Evolutionary conservation across 2,888 invertebrate species (phyloP), one percentile per base, ranked within the genome.

Genomic region (Trichacis sp.): DNA sequence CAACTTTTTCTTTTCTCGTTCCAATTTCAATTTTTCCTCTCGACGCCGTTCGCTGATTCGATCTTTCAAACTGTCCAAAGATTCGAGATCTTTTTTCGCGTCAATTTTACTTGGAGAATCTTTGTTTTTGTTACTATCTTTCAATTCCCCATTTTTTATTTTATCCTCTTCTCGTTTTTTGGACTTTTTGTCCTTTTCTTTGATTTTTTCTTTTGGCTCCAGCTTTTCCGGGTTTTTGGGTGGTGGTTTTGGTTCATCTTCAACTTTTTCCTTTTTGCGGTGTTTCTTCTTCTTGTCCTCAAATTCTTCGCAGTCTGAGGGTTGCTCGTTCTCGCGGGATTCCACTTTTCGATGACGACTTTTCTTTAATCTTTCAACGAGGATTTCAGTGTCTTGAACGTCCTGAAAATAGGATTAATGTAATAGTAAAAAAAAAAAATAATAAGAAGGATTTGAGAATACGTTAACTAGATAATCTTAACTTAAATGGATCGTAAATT

Each of bases 131-230:
- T 85, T 40, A 9, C 40, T 40, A 5, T 40, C 87, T 85, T 73
- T 89, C 84, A 77, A 87, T 86, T 74, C 89, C 77, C 69, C 91
- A 82, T 82, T 89, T 88, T 81, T 91, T 87, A 62, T 88, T 59
- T 87, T 73, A 3, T 70, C 64, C 54, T 75, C 78, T 8, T 70
- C 70, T 66, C 82, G 83, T 66, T 85, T 85, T 73, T 85, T 85
- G 53, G 72, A 70, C 49, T 77, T 54, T 76, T 81, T 54, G 77
- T 75, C 9, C 46, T 58, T 68, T 73, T 79, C 58, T 14, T 62
- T 64, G 46, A 62, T 68, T 30, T 68, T 64, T 30, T 69, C 68
- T 30, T 69, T 69, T 6, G 64, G 62, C 19, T 64, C 61, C 12
- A 53, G 49, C 12, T 68, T 63, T 2, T 64, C 60, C 38, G 47